phyloP scores from a whole-genome alignment of 2,888 invertebrate species.

The Andrena flavipes region DNA sequence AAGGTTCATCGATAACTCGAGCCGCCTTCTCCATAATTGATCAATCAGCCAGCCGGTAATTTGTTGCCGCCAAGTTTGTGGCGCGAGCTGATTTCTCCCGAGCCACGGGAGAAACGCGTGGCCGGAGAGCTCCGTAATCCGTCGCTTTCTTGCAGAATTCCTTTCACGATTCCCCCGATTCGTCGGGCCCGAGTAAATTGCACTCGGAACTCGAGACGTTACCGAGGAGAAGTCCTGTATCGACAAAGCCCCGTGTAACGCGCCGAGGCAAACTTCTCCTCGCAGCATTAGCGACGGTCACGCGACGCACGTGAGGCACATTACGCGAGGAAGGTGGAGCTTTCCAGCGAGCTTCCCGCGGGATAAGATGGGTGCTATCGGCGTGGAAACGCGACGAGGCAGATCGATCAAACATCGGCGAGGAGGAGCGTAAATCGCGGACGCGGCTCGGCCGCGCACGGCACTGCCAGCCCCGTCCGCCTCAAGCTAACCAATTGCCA shows the following conservation, averaged over 20 bases:
- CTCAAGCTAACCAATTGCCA: slow-evolving; percentile 65
- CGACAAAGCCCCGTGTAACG: neutral
- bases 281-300: slow-evolving; percentile 22
- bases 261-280: slow-evolving; percentile 11
- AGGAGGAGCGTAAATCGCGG: slow-evolving; percentile 49
- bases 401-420: slow-evolving; percentile 74
- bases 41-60: slow-evolving; percentile 6
- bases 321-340: neutral
- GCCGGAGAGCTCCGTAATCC: neutral
- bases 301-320: slow-evolving; percentile 29
- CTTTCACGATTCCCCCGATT: neutral
- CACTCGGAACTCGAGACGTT: neutral
- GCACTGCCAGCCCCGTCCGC: slow-evolving; percentile 62
- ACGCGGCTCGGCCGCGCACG: slow-evolving; percentile 61
- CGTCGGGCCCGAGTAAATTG: neutral
- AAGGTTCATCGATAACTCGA: slow-evolving; percentile 8
- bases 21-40: slow-evolving; percentile 12
- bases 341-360: slow-evolving; percentile 6
- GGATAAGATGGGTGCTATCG: slow-evolving; percentile 37
- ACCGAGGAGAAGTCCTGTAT: neutral
- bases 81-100: slow-evolving; percentile 6
- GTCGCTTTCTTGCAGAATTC: neutral
- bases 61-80: slow-evolving; percentile 5
- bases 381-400: slow-evolving; percentile 43
- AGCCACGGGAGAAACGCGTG: neutral